Conservation (phyloP, 2,888 invertebrate genomes). For the Protophormia terraenovae region DNA sequence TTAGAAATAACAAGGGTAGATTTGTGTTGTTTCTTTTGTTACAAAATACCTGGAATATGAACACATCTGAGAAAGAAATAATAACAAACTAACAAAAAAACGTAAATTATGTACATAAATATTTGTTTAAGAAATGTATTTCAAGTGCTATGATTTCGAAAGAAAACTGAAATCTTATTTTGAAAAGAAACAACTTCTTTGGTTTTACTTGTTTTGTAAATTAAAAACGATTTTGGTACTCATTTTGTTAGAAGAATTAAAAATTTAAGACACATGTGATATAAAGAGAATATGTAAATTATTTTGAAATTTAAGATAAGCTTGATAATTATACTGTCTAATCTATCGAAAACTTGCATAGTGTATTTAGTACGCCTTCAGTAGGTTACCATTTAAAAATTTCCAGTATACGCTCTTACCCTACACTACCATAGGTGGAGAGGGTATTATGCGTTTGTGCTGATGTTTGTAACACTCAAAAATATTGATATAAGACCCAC, state of each 20-base stretch:
- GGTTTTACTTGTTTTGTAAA: neutral
- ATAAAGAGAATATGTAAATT: neutral
- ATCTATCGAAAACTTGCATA: too few relatives aligned
- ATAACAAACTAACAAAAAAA: neutral
- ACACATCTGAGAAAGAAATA: neutral
- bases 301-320: neutral
- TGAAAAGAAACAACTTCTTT: neutral
- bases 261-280: neutral
- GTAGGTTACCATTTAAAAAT: too few relatives aligned
- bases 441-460: too few relatives aligned
- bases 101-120: slow-evolving; percentile 27
- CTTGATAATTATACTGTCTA: too few relatives aligned
- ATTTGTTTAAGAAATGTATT: slow-evolving; percentile 26
- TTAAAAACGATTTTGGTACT: neutral
- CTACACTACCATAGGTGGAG: too few relatives aligned
- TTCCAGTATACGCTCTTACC: too few relatives aligned
- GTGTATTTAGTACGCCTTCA: too few relatives aligned
- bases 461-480: too few relatives aligned
- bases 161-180: neutral
- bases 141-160: slow-evolving; percentile 21
- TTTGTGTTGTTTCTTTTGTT: slow-evolving; percentile 4
- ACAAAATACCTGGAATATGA: neutral
- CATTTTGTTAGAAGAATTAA: neutral
- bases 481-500: too few relatives aligned
- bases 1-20: slow-evolving; percentile 28